A percentile compares a stretch with the other conserved stretches of the same genome.
Evolutionary conservation across 2,888 invertebrate species (phyloP).

Genomic region (Venusia cambrica): DNA sequence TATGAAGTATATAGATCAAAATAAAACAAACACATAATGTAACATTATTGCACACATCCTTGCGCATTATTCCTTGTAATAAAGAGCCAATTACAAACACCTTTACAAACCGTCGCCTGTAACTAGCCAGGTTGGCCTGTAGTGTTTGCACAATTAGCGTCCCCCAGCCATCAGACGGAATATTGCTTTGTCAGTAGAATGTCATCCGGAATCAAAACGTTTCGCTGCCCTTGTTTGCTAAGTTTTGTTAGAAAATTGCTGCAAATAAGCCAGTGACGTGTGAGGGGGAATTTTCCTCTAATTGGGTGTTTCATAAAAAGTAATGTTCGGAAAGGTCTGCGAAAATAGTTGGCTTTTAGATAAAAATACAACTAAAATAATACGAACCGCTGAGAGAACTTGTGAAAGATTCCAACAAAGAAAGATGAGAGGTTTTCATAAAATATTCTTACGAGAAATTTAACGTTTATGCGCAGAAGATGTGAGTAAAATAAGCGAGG

Average conservation of each 20-base stretch:
- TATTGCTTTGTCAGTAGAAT: conserved; percentile 42
- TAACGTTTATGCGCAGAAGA: conserved; percentile 24
- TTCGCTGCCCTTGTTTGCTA: conserved; percentile 34
- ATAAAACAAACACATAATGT: no score
- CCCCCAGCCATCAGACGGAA: conserved; percentile 33
- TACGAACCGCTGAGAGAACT: no score
- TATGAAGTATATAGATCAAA: no score
- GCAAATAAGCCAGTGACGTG: conserved; percentile 30
- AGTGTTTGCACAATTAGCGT: conserved; percentile 51
- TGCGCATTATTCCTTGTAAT: no score
- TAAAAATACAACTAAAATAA: no score
- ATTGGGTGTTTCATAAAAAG: conserved; percentile 33
- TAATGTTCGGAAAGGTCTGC: conserved; percentile 17
- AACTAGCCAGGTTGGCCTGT: conserved; percentile 31
- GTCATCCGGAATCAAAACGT: conserved; percentile 41
- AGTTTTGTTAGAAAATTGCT: conserved; percentile 36
- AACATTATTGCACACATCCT: not conserved
- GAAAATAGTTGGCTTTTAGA: conserved; percentile 1
- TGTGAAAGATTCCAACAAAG: not conserved
- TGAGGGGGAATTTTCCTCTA: conserved; percentile 31
- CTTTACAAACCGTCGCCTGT: conserved; percentile 20
- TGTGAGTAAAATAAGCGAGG: conserved; percentile 25
- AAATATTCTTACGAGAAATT: conserved; percentile 21
- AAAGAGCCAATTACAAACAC: conserved; percentile 19
- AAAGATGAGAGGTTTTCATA: conserved; percentile 1